These are phyloP conservation scores for Epinephelus lanceolatus DNA, from an alignment of 2,113 vertebrate genomes.

Conservation along the genomic window DNA sequence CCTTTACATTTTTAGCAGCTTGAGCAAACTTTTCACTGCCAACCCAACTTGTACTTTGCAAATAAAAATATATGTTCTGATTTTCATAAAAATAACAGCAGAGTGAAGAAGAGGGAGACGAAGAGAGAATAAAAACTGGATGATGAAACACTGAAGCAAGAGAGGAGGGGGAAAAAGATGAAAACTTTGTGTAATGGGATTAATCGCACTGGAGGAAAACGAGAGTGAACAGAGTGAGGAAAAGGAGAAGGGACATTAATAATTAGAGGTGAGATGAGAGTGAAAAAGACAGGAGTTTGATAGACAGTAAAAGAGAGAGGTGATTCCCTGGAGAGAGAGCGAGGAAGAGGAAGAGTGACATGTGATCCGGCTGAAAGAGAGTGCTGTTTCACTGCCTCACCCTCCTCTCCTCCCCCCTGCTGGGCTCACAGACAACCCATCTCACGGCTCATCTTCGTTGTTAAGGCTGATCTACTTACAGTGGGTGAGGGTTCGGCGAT, in stretches of 20 bases:
- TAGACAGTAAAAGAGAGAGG: conserved; percentile 19
- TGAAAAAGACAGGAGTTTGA: conserved; percentile 34
- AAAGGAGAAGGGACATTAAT: background rate
- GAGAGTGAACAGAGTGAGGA: conserved; percentile 7
- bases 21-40: background rate
- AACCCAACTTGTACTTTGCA: background rate
- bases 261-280: background rate
- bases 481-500: conserved; percentile 12
- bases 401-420: background rate
- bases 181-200: conserved; percentile 22
- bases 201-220: conserved; percentile 12
- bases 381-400: conserved; percentile 15
- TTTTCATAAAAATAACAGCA: background rate
- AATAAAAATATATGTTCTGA: background rate
- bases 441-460: background rate
- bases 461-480: background rate
- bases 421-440: background rate
- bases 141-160: conserved; percentile 48
- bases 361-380: conserved; percentile 32
- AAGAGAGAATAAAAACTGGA: no score
- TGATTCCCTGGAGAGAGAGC: conserved; percentile 29
- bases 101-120: background rate
- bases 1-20: background rate
- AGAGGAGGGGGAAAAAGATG: background rate
- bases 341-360: conserved; percentile 17